Evolutionary conservation across 2,888 invertebrate genomes (phyloP), one percentile per base, ranked within the genome.

Genomic region (Pyrocoelia pectoralis): DNA sequence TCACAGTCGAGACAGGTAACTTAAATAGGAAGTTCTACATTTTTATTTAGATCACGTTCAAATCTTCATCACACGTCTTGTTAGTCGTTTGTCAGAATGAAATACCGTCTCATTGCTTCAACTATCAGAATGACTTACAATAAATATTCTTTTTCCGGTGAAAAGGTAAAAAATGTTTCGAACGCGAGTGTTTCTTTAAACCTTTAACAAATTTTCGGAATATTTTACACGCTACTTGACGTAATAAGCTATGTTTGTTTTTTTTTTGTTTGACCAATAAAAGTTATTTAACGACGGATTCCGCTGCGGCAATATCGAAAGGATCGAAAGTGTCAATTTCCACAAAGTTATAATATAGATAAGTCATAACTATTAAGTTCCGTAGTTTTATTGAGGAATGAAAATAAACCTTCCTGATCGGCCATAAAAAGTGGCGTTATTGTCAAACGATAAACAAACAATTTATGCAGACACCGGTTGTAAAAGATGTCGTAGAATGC

Each of bases 381-480:
- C 53, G 52, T 46, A 56, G 40, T 52, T 66, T 70, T 70, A 68
- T 70, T 49, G 67, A 61, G 68, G 65, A 67, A 68, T 66, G 67
- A 66, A 55, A 70, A 68, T 65, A 68, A 68, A 67, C 56, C 49
- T 63, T 69, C 57, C 41, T 41, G 61, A 70, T 70, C 61, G 70
- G 56, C 68, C 68, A 61, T 71, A 68, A 71, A 69, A 46, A 66
- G 24, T 24, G 24, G 51, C 63, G 65, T 68, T 68, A 68, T 68
- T 68, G 66, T 70, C 64, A 65, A 66, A 61, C 70, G 65, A 70
- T 70, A 69, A 56, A 56, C 65, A 63, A 63, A 63, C 58, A 56
- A 61, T 65, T 61, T 56, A 61, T 57, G 61, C 56, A 53, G 49
- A 53, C 52, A 54, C 18, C 52, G 43, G 56, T 46, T 61, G 51